Conservation (phyloP, 92 coral and sea anemone genomes). For the Montipora capitata region DNA sequence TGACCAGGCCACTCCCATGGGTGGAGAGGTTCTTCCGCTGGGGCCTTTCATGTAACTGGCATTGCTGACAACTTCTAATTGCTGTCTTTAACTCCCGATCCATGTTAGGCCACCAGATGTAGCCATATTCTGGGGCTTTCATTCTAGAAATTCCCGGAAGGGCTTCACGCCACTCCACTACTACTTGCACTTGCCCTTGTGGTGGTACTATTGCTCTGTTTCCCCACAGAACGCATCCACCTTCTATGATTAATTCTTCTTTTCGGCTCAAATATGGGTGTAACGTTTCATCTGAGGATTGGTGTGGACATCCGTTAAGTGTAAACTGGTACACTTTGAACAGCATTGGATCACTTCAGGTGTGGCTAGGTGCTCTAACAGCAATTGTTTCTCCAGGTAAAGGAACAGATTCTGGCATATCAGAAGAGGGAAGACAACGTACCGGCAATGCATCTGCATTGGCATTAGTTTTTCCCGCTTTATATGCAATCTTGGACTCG, state of each 20-base stretch:
- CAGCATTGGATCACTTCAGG: slow-evolving; percentile 51
- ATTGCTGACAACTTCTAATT: slow-evolving; percentile 19
- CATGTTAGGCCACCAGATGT: slow-evolving; percentile 15
- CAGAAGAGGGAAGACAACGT: slow-evolving; percentile 45
- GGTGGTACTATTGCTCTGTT: slow-evolving; percentile 63
- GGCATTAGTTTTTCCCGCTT: slow-evolving; percentile 20
- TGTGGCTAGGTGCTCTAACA: slow-evolving; percentile 21
- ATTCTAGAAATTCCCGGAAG: slow-evolving; percentile 62
- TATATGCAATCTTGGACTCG: slow-evolving; percentile 27
- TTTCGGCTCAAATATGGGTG: slow-evolving; percentile 48
- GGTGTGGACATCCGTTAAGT: slow-evolving; percentile 65
- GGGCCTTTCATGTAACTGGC: slow-evolving; percentile 53
- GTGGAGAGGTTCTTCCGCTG: slow-evolving; percentile 35
- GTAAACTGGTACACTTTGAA: slow-evolving; percentile 45
- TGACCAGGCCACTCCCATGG: slow-evolving; percentile 38
- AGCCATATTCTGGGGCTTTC: slow-evolving; percentile 26
- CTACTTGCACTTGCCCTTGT: slow-evolving; percentile 38
- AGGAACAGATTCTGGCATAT: slow-evolving; percentile 36
- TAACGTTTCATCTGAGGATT: slow-evolving; percentile 1
- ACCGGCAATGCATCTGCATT: slow-evolving; percentile 59
- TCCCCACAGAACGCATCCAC: slow-evolving; percentile 71
- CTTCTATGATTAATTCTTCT: slow-evolving; percentile 56
- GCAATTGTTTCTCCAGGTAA: slow-evolving; percentile 47
- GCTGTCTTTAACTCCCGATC: slow-evolving; percentile 33
- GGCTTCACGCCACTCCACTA: slow-evolving; percentile 40